phyloP scores from a whole-genome alignment of 2,797 vertebrate genomes.

The Leontocebus nigricollis region DNA sequence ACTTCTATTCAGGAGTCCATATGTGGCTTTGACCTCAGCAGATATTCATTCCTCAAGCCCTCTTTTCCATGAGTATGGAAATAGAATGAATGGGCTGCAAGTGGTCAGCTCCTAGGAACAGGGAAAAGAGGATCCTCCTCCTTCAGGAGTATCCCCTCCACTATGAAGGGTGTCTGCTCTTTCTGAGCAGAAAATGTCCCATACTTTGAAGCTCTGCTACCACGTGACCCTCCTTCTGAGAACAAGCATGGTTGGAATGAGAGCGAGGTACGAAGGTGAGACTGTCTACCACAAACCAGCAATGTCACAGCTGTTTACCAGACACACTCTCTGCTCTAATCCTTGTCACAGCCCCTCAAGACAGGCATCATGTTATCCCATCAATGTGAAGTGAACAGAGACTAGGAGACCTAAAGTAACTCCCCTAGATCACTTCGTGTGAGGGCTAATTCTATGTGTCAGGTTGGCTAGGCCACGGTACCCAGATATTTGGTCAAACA shows the following conservation, averaged over 20 bases:
- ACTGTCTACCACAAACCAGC: not conserved
- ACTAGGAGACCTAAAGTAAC: not conserved
- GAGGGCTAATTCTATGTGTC: not conserved
- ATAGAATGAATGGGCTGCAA: not conserved
- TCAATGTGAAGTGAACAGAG: not conserved
- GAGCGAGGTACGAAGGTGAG: not conserved
- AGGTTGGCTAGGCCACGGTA: not conserved
- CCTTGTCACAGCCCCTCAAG: fast-evolving
- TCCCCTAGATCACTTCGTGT: not conserved
- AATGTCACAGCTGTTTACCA: not conserved
- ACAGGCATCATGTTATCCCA: fast-evolving
- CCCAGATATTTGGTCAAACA: not conserved
- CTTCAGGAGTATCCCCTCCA: not conserved
- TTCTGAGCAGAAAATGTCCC: not conserved
- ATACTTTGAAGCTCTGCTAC: not conserved
- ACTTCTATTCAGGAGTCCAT: not conserved
- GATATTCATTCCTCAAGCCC: not conserved
- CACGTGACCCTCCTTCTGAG: not conserved
- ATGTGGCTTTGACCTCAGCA: not conserved
- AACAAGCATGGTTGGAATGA: not conserved
- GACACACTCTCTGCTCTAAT: not conserved
- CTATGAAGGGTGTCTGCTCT: not conserved
- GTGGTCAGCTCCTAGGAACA: not conserved
- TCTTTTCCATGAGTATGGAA: not conserved
- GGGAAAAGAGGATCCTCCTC: not conserved